These are phyloP conservation scores for Drosophila nr. perissopoda DNA, from an alignment of 2,888 invertebrate genomes.

Conservation along the genomic window DNA sequence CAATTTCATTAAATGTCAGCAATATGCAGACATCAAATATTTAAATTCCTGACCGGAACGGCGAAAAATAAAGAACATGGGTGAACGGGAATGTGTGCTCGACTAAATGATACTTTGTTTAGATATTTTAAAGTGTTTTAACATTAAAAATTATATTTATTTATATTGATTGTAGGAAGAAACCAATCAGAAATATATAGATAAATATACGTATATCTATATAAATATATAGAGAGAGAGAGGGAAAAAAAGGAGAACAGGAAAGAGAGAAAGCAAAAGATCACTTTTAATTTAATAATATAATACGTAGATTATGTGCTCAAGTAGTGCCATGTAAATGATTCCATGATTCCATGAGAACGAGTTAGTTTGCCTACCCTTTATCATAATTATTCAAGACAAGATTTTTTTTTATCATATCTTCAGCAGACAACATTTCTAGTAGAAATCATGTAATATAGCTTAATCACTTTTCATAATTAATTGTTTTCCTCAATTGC, in stretches of 20 bases:
- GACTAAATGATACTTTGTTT: not conserved
- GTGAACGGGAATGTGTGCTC: too few relatives aligned
- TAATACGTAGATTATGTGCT: too few relatives aligned
- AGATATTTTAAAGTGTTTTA: not conserved
- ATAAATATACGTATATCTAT: not conserved
- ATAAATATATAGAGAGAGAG: not conserved
- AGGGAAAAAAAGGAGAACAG: not conserved
- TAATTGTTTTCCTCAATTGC: too few relatives aligned
- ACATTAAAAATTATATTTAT: not conserved
- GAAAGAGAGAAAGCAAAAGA: not conserved
- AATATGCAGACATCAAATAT: slow-evolving; percentile 26
- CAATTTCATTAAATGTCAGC: slow-evolving; percentile 18
- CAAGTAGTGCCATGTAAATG: too few relatives aligned
- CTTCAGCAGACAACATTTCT: too few relatives aligned
- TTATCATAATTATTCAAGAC: too few relatives aligned
- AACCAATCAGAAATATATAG: not conserved
- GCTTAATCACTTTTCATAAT: too few relatives aligned
- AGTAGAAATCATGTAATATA: too few relatives aligned
- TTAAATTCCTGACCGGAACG: slow-evolving; percentile 10
- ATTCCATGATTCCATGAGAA: too few relatives aligned
- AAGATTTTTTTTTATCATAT: too few relatives aligned
- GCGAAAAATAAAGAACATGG: not conserved
- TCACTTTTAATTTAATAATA: too few relatives aligned
- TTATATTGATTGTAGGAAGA: not conserved
- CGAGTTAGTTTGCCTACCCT: too few relatives aligned